A percentile compares a stretch with the other conserved stretches of the same genome.
Evolutionary conservation across 2,888 invertebrate genomes (phyloP).

Genomic region (Caenorhabditis japonica): DNA sequence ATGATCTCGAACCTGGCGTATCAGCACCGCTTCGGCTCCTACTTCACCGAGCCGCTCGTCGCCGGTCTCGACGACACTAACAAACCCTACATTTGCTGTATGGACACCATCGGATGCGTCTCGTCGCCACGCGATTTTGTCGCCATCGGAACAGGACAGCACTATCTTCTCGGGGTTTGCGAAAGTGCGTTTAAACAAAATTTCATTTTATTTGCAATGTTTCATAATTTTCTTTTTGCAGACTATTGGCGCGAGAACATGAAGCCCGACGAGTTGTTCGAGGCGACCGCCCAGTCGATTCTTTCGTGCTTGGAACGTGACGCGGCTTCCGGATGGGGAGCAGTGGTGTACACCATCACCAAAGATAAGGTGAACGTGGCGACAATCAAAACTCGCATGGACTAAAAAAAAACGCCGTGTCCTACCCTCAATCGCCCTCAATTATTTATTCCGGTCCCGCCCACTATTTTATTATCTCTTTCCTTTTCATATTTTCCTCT

Average conservation of each 20-base stretch:
- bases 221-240: conserved; percentile 83
- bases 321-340: conserved; percentile 98
- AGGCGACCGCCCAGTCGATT: conserved; percentile 92
- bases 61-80: conserved; percentile 89
- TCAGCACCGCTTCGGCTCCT: conserved; percentile 94
- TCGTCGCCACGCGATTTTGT: conserved; percentile 89
- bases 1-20: conserved; percentile 96
- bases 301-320: conserved; percentile 96
- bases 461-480: conserved; percentile 32
- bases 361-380: conserved; percentile 75
- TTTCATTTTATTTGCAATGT: conserved; percentile 80
- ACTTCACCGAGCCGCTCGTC: conserved; percentile 95
- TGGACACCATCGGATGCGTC: conserved; percentile 90
- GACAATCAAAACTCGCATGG: conserved; percentile 75
- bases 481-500: conserved; percentile 12
- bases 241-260: conserved; percentile 76
- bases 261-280: conserved; percentile 92
- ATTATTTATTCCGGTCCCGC: conserved; percentile 3
- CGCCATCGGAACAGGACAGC: conserved; percentile 91
- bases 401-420: conserved; percentile 51
- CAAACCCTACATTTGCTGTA: conserved; percentile 83
- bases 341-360: conserved; percentile 84
- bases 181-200: conserved; percentile 81
- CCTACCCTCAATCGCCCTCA: conserved; percentile 8
- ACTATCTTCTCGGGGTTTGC: conserved; percentile 85